Percentiles rank a stretch among this genome's conserved stretches.
phyloP scores from a whole-genome alignment of 2,888 invertebrate genomes.

The Philonicus albiceps region DNA sequence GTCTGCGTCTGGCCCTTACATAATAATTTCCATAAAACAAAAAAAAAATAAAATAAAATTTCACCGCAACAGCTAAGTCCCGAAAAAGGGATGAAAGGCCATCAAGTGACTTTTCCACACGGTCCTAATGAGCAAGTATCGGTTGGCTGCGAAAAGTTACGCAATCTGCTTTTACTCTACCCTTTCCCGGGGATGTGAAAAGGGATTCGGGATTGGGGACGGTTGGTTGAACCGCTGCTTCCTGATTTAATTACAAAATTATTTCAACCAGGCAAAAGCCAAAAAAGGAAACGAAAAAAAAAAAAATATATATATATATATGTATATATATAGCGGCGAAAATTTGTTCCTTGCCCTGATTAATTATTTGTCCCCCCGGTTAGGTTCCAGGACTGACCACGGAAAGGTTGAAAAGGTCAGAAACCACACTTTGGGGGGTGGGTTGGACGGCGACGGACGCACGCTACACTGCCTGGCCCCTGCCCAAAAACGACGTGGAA shows the following conservation, averaged over 20 bases:
- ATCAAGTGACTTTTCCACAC: neutral
- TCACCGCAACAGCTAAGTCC: neutral
- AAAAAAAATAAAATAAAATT: neutral
- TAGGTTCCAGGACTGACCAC: neutral
- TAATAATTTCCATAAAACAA: neutral
- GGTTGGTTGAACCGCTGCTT: neutral
- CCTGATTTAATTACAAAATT: conserved; percentile 9
- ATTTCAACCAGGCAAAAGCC: neutral
- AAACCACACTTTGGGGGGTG: neutral
- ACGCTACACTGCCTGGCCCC: neutral
- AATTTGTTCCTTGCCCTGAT: neutral
- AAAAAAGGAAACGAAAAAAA: neutral
- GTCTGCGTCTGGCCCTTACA: neutral
- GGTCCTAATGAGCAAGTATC: neutral
- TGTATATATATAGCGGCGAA: no score
- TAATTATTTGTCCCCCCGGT: conserved; percentile 5
- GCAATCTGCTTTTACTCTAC: neutral
- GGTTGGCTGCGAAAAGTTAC: neutral
- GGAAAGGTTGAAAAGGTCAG: neutral
- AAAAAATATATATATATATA: no score
- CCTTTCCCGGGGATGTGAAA: neutral
- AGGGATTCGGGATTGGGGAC: neutral
- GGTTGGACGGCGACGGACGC: neutral
- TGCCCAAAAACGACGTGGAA: neutral
- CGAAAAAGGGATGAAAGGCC: neutral